Conservation (phyloP, 2,888 invertebrate genomes). For the Oligia latruncula region DNA sequence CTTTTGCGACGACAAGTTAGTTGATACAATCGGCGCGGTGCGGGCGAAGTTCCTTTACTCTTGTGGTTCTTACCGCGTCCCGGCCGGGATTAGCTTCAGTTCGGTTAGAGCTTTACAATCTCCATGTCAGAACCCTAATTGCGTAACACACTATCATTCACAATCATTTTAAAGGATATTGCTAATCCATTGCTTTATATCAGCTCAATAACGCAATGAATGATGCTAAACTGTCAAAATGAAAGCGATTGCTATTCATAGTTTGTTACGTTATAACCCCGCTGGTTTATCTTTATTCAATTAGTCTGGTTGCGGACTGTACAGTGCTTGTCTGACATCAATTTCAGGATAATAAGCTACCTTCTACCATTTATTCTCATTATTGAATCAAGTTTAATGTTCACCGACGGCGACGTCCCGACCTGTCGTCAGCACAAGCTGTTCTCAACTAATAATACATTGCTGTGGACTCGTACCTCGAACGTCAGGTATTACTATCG, state of each 20-base stretch:
- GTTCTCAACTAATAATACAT: conserved; percentile 48
- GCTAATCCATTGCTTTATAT: no score
- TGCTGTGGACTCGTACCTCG: conserved; percentile 7
- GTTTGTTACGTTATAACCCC: background rate
- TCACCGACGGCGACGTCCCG: conserved; percentile 14
- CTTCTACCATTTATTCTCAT: background rate
- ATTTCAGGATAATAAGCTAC: conserved; percentile 3
- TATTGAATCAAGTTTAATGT: conserved; percentile 31
- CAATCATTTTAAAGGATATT: no score
- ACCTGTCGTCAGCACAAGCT: conserved; percentile 21
- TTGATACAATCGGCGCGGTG: no score
- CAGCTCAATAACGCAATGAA: no score
- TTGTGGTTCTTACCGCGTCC: no score
- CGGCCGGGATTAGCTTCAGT: no score
- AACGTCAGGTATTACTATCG: conserved; percentile 25
- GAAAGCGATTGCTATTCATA: background rate
- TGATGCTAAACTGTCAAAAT: no score
- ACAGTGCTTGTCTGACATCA: background rate
- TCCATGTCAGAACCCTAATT: no score
- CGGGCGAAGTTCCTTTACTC: no score
- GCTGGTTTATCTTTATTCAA: background rate
- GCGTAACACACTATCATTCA: no score
- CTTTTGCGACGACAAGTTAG: no score
- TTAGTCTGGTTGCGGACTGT: background rate
- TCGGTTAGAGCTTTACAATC: no score